Evolutionary conservation across 2,113 vertebrate genomes (phyloP).

Genomic region (Chionodraco myersi): DNA sequence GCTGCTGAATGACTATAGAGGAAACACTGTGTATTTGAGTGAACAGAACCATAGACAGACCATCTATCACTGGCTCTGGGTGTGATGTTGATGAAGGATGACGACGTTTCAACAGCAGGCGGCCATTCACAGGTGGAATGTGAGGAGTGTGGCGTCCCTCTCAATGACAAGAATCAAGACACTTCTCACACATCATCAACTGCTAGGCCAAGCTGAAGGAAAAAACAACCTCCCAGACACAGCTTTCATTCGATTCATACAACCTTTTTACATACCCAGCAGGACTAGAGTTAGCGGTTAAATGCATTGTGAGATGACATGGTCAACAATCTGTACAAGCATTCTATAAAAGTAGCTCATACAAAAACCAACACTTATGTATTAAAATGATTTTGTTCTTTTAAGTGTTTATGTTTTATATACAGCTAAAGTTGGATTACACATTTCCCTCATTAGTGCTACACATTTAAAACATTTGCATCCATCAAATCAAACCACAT

Average conservation of each 20-base stretch:
- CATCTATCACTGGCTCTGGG: constrained; percentile 65
- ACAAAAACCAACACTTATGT: constrained; percentile 54
- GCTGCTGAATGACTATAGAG: constrained; percentile 75
- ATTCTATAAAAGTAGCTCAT: constrained; percentile 47
- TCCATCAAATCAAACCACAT: constrained; percentile 46
- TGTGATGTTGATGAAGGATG: constrained; percentile 76
- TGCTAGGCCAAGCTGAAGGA: constrained; percentile 41
- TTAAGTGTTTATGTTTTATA: constrained; percentile 40
- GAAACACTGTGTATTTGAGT: constrained; percentile 73
- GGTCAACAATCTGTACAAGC: constrained; percentile 64
- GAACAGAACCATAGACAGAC: constrained; percentile 72
- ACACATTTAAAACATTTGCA: constrained; percentile 49
- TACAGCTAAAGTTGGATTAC: constrained; percentile 51
- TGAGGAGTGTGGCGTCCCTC: constrained; percentile 49
- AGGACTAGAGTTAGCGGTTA: constrained; percentile 31
- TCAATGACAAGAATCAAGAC: constrained; percentile 53
- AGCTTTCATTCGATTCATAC: constrained; percentile 45
- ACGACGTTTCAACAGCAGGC: constrained; percentile 67
- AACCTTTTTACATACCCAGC: constrained; percentile 34
- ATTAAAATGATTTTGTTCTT: constrained; percentile 35
- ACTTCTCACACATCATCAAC: constrained; percentile 57
- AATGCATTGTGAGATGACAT: constrained; percentile 40
- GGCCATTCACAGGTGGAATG: constrained; percentile 69
- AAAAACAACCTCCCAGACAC: constrained; percentile 26
- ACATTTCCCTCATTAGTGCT: constrained; percentile 32